Percentiles rank a stretch among this genome's conserved stretches.
These are phyloP conservation scores for Thrips palmi DNA, from an alignment of 1,140 invertebrate species.

Conservation along the genomic window DNA sequence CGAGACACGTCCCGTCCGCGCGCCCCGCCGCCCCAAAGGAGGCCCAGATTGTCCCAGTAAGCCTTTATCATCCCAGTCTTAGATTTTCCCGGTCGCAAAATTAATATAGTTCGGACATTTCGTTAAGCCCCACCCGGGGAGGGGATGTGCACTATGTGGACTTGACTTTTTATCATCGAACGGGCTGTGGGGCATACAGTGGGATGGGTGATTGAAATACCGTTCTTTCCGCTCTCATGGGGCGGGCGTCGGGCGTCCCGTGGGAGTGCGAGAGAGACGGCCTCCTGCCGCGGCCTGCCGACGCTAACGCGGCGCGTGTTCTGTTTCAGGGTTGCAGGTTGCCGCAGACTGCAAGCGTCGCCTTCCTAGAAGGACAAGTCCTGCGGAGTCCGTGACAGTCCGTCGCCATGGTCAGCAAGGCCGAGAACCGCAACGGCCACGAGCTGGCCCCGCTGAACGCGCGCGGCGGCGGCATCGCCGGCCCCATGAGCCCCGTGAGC, in stretches of 20 bases:
- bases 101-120: no score
- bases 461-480: conserved; percentile 34
- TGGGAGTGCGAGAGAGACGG: background rate
- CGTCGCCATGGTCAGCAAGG: conserved; percentile 27
- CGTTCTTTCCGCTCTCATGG: background rate
- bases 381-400: no score
- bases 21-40: no score
- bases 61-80: no score
- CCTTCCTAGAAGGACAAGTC: conserved; percentile 3
- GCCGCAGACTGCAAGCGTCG: background rate
- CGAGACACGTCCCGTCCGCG: no score
- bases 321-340: background rate
- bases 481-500: conserved; percentile 30
- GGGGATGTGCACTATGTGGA: no score
- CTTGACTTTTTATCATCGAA: no score
- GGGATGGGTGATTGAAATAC: no score
- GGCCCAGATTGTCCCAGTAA: no score
- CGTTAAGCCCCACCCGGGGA: no score
- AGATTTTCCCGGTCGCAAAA: no score
- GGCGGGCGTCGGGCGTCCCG: background rate
- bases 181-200: no score
- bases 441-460: conserved; percentile 59
- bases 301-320: background rate
- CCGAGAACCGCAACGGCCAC: conserved; percentile 42
- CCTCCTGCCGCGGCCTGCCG: background rate